Base-by-base conservation (phyloP, 2,113 vertebrate genomes). In the Perognathus longimembris region DNA sequence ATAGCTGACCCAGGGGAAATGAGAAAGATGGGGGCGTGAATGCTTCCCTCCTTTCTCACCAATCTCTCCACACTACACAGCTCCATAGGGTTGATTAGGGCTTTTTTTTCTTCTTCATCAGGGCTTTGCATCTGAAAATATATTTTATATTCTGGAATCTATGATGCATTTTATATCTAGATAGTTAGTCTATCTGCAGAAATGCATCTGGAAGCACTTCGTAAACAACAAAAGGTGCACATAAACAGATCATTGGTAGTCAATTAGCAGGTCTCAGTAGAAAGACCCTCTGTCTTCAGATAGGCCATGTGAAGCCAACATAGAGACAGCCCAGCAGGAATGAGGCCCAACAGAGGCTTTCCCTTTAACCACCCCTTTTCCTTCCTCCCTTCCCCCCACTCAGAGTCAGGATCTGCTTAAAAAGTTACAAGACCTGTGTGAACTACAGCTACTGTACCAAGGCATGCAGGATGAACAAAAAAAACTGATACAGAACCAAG, bases 361-460 rank as follows among this genome's bases (percentile, higher is more conserved):
- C 79, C 9, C 0, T 1, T 40, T 34, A 69, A 66, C 81, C 61
- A 8, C 75, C 70, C 38, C 81, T 38, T 77, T 63, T 17, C 77
- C 57, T 20, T 83, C 91, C 89, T 78, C 24, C 92, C 92, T 54
- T 1, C 45, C 57, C 69, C 84, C 73, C 40, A 73, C 89, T 90
- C 94, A 97, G 97, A 96, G 97, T 96, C 94, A 95, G 88, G 95
- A 97, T 54, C 91, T 97, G 4, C 89, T 96, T 18, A 6, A 69
- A 63, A 97, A 97, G 91, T 64, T 97, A 42, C 89, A 96, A 30
- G 91, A 97, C 38, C 91, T 97, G 12, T 93, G 93, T 42, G 96
- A 97, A 26, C 66, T 97, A 0, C 97, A 97, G 87, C 30, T 94
- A 54, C 74, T 91, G 50, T 97, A 95, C 91, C 95, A 97, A 79